Evolutionary conservation across 2,113 vertebrate species (phyloP).

Genomic region (Rhinopomastus cyanomelas): DNA sequence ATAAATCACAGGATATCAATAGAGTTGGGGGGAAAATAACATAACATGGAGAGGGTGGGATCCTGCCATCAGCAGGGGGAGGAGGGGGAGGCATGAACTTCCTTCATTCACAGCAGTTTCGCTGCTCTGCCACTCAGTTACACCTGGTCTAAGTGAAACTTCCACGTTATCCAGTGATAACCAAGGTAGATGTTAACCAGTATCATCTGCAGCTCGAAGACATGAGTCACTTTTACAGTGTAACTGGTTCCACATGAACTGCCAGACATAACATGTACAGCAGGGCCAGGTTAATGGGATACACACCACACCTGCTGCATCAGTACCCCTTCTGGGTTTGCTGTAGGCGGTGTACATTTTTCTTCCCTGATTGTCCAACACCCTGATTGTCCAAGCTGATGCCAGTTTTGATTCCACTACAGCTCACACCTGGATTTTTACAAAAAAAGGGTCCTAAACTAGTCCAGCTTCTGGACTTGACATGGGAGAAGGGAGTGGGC

Average conservation of each 20-base stretch:
- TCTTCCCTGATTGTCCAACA: neutral
- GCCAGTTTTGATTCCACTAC: neutral
- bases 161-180: neutral
- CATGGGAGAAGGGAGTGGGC: neutral
- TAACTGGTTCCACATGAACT: neutral
- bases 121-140: neutral
- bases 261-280: neutral
- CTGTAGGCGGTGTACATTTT: neutral
- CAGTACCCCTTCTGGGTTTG: neutral
- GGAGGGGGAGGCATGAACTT: neutral
- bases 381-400: accelerated
- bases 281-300: neutral
- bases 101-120: neutral
- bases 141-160: neutral
- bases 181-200: too few relatives aligned
- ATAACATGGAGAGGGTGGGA: neutral
- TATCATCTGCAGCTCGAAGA: neutral
- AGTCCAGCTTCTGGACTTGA: neutral
- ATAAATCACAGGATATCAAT: neutral
- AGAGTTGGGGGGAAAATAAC: neutral
- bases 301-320: neutral
- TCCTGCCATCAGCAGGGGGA: neutral
- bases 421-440: neutral
- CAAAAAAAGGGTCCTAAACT: neutral
- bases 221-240: accelerated